Evolutionary conservation across 2,797 vertebrate species (phyloP).

Genomic region (Spheniscus humboldti): DNA sequence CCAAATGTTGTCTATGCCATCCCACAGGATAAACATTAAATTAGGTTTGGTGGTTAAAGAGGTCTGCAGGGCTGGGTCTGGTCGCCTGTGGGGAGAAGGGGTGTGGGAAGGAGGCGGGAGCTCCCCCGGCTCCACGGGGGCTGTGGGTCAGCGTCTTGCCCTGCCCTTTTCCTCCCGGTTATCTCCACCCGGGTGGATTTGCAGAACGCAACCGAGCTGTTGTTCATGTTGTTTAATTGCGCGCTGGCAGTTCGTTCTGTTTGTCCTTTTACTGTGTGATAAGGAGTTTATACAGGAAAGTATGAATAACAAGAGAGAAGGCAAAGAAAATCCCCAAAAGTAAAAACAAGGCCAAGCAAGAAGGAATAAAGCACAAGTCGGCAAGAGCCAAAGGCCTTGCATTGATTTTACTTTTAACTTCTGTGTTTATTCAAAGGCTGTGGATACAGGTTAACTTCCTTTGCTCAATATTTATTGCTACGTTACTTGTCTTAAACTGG

Average conservation of each 20-base stretch:
- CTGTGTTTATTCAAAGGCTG: slow-evolving; percentile 58
- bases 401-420: slow-evolving; percentile 54
- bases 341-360: slow-evolving; percentile 1
- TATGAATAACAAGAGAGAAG: neutral
- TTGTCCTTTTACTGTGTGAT: neutral
- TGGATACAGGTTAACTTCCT: slow-evolving; percentile 66
- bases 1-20: neutral
- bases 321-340: slow-evolving; percentile 39
- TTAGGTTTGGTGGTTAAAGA: neutral
- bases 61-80: neutral
- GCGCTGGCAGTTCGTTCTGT: neutral
- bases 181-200: neutral
- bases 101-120: neutral
- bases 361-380: slow-evolving; percentile 5
- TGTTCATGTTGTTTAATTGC: neutral
- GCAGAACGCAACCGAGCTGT: neutral
- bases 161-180: neutral
- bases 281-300: neutral
- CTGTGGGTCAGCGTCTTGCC: neutral
- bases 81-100: neutral
- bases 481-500: slow-evolving; percentile 45
- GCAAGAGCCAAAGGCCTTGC: slow-evolving; percentile 35
- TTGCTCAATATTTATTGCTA: slow-evolving; percentile 56
- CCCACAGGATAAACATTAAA: neutral
- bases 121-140: neutral